Percentiles rank a stretch among this genome's conserved stretches.
Conservation (phyloP, 2,797 vertebrate genomes). For the Eulemur mongoz region DNA sequence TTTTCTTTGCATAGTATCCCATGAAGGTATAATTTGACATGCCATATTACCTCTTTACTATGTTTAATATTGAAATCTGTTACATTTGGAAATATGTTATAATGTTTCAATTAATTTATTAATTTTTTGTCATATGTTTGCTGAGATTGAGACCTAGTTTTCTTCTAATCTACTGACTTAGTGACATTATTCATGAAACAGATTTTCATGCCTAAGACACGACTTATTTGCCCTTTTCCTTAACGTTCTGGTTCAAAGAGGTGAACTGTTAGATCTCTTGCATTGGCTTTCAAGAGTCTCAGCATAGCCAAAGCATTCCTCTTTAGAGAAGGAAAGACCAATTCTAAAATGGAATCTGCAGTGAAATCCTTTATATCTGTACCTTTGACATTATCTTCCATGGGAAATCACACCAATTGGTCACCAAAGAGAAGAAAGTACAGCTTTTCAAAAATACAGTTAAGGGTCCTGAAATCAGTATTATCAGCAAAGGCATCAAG, state of each 20-base stretch:
- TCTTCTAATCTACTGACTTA: background rate
- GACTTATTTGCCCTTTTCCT: background rate
- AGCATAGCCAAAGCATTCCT: background rate
- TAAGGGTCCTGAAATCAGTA: background rate
- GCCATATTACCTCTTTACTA: background rate
- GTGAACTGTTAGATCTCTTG: background rate
- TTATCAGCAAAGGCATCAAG: background rate
- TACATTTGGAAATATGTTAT: background rate
- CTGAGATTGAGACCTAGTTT: background rate
- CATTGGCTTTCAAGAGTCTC: background rate
- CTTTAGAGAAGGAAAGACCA: background rate
- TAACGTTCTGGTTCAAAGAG: background rate
- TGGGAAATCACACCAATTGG: background rate
- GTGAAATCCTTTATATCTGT: background rate
- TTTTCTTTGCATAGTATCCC: background rate
- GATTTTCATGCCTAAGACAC: background rate
- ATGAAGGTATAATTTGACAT: background rate
- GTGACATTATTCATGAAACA: background rate
- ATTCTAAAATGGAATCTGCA: background rate
- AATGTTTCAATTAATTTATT: background rate
- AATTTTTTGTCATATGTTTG: background rate
- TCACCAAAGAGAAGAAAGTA: background rate
- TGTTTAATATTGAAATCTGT: slow-evolving; percentile 21
- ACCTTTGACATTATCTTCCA: background rate
- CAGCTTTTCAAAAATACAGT: background rate